A percentile compares a stretch with the other conserved stretches of the same genome.
phyloP scores from a whole-genome alignment of 2,888 invertebrate species.

The Drosophila borborema region DNA sequence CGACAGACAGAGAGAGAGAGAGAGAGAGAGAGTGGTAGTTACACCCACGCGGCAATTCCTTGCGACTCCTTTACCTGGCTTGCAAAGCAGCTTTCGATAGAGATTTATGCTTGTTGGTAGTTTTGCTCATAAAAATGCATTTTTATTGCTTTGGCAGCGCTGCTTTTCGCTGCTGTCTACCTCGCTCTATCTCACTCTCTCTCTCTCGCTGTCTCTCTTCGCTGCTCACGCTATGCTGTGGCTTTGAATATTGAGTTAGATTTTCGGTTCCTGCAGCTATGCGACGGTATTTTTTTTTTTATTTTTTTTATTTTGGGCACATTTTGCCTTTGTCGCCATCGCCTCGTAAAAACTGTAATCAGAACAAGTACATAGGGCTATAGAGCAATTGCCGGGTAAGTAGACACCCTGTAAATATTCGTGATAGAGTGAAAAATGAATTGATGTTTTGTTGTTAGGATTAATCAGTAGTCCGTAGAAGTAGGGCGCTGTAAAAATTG shows the following conservation, averaged over 20 bases:
- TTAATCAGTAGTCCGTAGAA: not conserved
- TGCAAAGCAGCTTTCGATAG: slow-evolving; percentile 80
- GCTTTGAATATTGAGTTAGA: slow-evolving; percentile 79
- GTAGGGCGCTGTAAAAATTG: not conserved
- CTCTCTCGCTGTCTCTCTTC: not conserved
- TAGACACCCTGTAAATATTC: slow-evolving; percentile 16
- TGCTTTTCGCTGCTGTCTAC: slow-evolving; percentile 42
- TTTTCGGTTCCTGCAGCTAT: slow-evolving; percentile 57
- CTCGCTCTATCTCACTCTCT: not conserved
- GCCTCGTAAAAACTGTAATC: slow-evolving; percentile 79
- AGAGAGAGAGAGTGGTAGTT: not conserved
- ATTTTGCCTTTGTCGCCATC: slow-evolving; percentile 56
- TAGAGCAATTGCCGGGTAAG: not conserved
- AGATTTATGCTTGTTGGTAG: slow-evolving; percentile 81
- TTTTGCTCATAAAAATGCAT: slow-evolving; percentile 81
- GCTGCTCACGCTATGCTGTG: slow-evolving; percentile 32
- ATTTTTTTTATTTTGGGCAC: slow-evolving; percentile 44
- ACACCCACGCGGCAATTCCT: slow-evolving; percentile 27
- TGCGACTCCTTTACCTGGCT: slow-evolving; percentile 31
- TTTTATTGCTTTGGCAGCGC: slow-evolving; percentile 74
- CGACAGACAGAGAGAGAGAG: too few relatives aligned
- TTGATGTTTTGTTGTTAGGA: too few relatives aligned
- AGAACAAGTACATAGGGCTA: slow-evolving; percentile 40
- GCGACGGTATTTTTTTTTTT: slow-evolving; percentile 25
- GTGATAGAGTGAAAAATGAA: too few relatives aligned